phyloP scores from a whole-genome alignment of 1,140 invertebrate genomes.

The Panagrolaimus sp. region DNA sequence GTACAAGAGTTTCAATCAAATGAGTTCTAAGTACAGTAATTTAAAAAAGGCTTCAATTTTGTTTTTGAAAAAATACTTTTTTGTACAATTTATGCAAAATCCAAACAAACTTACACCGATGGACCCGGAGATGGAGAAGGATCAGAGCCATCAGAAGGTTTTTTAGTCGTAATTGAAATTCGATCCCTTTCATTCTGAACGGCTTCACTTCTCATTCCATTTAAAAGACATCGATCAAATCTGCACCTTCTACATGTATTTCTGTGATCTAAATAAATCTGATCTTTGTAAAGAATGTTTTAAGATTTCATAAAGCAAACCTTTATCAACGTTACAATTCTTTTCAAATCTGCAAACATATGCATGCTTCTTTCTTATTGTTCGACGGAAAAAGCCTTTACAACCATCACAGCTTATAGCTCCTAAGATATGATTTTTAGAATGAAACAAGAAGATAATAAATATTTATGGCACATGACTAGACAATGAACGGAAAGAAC shows the following conservation, averaged over 20 bases:
- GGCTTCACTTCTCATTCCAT: constrained; percentile 65
- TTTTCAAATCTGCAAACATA: constrained; percentile 87
- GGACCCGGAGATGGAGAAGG: background rate
- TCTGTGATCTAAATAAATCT: constrained; percentile 69
- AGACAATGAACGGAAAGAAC: too few relatives aligned
- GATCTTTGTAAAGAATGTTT: background rate
- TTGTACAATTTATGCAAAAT: too few relatives aligned
- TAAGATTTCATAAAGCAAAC: background rate
- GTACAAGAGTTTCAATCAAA: too few relatives aligned
- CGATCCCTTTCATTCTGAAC: constrained; percentile 96
- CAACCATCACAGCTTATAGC: constrained; percentile 85
- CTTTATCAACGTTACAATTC: constrained; percentile 80
- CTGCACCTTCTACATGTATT: constrained; percentile 84
- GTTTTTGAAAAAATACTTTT: too few relatives aligned
- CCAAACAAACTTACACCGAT: background rate
- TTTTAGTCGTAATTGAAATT: constrained; percentile 71
- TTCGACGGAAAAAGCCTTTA: constrained; percentile 83
- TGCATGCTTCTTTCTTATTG: constrained; percentile 80
- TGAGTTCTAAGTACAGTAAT: too few relatives aligned
- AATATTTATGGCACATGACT: too few relatives aligned
- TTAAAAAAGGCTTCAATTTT: too few relatives aligned
- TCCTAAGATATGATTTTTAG: constrained; percentile 61
- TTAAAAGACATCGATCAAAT: constrained; percentile 88
- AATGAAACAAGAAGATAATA: background rate
- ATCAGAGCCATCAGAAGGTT: background rate